Conservation (phyloP, 2,888 invertebrate species). For the Megaustenia siamemsis region DNA sequence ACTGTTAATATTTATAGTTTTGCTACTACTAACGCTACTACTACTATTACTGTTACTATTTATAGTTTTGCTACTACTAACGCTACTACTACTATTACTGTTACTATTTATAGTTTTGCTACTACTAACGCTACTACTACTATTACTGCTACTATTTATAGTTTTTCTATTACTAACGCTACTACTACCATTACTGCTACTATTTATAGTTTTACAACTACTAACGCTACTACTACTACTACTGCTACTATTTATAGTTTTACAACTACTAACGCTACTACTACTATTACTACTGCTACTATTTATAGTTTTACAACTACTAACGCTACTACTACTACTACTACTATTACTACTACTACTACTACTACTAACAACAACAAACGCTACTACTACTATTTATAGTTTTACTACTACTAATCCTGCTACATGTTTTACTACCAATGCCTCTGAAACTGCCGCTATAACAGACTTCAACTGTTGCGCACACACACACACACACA, state of each 20-base stretch:
- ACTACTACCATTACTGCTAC: neutral
- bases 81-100: neutral
- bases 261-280: neutral
- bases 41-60: neutral
- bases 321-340: conserved; percentile 1
- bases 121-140: neutral
- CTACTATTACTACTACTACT: conserved; percentile 32
- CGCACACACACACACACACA: no score
- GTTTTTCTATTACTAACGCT: neutral
- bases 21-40: neutral
- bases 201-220: neutral
- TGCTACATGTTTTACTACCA: conserved; percentile 16
- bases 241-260: neutral
- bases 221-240: neutral
- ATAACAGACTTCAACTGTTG: no score
- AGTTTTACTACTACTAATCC: conserved; percentile 23
- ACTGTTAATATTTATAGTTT: neutral
- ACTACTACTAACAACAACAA: conserved; percentile 35
- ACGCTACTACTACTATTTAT: conserved; percentile 20
- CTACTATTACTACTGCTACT: neutral
- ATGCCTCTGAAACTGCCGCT: no score
- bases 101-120: neutral
- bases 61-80: neutral
- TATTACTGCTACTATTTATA: neutral
- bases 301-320: neutral